phyloP scores from a whole-genome alignment of 2,113 vertebrate species.

The Pseudopipra pipra region DNA sequence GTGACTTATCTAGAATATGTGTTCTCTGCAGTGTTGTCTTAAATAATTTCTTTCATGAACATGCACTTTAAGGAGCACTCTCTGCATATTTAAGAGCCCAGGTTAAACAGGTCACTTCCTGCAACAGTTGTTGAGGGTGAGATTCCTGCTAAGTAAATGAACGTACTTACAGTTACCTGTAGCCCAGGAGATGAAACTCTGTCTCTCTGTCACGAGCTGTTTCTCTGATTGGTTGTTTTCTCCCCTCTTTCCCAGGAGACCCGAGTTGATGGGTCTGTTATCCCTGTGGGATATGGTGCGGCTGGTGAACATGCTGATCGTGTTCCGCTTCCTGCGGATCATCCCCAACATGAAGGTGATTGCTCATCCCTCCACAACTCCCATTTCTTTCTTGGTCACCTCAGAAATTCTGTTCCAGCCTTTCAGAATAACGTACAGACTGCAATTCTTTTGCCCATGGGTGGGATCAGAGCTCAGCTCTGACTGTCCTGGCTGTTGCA shows the following conservation, averaged over 20 bases:
- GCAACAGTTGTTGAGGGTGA: neutral
- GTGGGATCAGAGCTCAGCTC: neutral
- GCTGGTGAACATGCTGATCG: constrained; percentile 89
- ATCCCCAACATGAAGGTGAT: constrained; percentile 90
- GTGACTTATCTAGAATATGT: neutral
- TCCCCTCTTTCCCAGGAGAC: constrained; percentile 73
- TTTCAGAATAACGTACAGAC: neutral
- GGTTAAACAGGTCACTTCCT: neutral
- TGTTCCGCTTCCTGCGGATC: constrained; percentile 90
- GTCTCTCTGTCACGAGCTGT: neutral
- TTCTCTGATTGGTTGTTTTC: neutral
- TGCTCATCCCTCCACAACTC: neutral
- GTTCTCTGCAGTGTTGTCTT: neutral
- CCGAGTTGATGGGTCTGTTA: constrained; percentile 58
- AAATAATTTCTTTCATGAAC: neutral
- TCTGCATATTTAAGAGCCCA: neutral
- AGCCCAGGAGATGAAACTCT: neutral
- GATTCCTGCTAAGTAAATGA: neutral
- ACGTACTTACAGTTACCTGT: neutral
- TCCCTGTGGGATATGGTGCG: constrained; percentile 92
- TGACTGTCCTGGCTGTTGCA: neutral
- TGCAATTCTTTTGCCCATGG: neutral
- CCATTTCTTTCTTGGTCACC: neutral
- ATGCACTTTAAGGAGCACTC: neutral
- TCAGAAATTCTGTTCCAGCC: neutral